Evolutionary conservation across 2,797 vertebrate genomes (phyloP).

Genomic region (Tragelaphus oryx): DNA sequence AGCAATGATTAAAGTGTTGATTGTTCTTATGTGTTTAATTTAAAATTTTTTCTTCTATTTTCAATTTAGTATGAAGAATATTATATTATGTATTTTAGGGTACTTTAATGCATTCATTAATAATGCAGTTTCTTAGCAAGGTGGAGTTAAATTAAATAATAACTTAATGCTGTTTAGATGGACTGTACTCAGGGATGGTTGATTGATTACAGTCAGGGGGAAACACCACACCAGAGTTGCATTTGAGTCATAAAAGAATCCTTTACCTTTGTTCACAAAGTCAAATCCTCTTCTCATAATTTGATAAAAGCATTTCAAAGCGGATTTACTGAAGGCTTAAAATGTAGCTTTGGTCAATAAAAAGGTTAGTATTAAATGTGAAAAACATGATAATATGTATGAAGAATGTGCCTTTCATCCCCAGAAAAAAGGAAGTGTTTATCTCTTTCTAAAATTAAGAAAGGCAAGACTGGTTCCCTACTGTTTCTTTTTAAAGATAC

Average conservation of each 20-base stretch:
- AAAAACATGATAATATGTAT: conserved; percentile 22
- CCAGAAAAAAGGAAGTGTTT: conserved; percentile 26
- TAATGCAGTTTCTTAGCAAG: not conserved
- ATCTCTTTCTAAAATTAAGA: conserved; percentile 31
- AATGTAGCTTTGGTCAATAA: conserved; percentile 36
- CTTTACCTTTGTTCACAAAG: not conserved
- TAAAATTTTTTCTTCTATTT: not conserved
- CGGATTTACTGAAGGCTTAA: conserved; percentile 8
- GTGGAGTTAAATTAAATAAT: not conserved
- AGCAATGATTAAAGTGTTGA: not conserved
- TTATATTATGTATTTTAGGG: not conserved
- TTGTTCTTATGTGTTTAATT: not conserved
- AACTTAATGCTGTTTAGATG: not conserved
- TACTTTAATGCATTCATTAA: not conserved
- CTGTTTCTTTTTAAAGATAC: conserved; percentile 26
- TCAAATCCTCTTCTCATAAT: conserved; percentile 44
- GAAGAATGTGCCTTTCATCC: not conserved
- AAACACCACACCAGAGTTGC: not conserved
- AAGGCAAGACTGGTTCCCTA: not conserved
- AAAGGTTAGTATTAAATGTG: conserved; percentile 40
- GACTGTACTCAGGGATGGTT: not conserved
- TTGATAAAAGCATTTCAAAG: conserved; percentile 51
- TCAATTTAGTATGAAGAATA: not conserved
- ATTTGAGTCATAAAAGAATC: conserved; percentile 2
- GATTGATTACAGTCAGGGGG: conserved; percentile 6